A percentile compares a stretch with the other conserved stretches of the same genome.
These are phyloP conservation scores for Cecropterus lyciades DNA, from an alignment of 1,140 invertebrate species.

Conservation along the genomic window DNA sequence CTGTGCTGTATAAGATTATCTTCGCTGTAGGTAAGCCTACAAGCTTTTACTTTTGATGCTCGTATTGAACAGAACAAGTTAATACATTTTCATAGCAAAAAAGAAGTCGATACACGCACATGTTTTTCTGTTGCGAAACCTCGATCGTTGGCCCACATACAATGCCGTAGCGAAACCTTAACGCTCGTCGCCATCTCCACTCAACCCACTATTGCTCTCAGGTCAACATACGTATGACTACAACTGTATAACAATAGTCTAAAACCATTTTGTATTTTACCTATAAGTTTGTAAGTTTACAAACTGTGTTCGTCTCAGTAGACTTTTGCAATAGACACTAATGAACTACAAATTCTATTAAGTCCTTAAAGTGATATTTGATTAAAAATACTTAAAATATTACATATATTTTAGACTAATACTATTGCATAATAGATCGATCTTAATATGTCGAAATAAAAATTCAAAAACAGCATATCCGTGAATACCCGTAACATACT, in stretches of 20 bases:
- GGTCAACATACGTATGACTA: conserved; percentile 25
- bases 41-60: no score
- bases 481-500: no score
- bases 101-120: conserved; percentile 3
- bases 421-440: no score
- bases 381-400: no score
- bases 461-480: no score
- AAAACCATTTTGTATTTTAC: conserved; percentile 3
- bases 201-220: conserved; percentile 36
- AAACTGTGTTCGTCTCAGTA: not conserved
- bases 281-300: not conserved
- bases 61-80: not conserved
- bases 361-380: no score
- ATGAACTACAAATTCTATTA: no score
- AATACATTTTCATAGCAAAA: conserved; percentile 5
- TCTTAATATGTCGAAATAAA: no score
- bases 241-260: conserved; percentile 12
- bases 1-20: no score
- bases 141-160: conserved; percentile 46
- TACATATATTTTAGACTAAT: no score
- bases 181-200: conserved; percentile 33
- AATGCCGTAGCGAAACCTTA: conserved; percentile 34
- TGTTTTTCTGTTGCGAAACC: conserved; percentile 50
- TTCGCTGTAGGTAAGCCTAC: no score
- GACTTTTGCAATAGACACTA: no score